Evolutionary conservation across 2,113 vertebrate species (phyloP).

Genomic region (Halcyon senegalensis): DNA sequence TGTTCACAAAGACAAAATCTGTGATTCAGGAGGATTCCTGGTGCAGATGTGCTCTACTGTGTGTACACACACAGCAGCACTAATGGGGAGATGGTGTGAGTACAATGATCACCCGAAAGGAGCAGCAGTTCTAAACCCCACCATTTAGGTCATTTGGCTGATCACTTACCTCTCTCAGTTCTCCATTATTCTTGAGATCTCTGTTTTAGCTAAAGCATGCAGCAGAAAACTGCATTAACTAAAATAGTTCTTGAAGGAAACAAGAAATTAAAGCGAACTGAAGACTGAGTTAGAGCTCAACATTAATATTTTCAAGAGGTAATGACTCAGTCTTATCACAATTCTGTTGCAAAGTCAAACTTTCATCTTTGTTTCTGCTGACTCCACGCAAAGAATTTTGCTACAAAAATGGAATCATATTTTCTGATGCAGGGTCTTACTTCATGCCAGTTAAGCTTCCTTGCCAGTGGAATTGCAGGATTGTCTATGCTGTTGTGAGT

Average conservation of each 20-base stretch:
- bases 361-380: conserved; percentile 30
- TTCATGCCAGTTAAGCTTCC: not conserved
- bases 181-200: not conserved
- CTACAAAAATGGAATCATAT: not conserved
- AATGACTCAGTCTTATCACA: not conserved
- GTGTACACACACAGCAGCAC: rapidly evolving
- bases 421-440: not conserved
- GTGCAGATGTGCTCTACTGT: not conserved
- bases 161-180: not conserved
- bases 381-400: not conserved
- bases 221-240: not conserved
- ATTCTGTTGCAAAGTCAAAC: not conserved
- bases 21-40: not conserved
- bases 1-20: not conserved
- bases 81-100: not conserved
- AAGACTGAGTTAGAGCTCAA: not conserved
- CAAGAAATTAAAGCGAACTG: not conserved
- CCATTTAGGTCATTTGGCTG: not conserved
- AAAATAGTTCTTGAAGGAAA: not conserved
- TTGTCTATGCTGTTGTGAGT: not conserved
- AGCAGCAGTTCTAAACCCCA: not conserved
- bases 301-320: conserved; percentile 34
- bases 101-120: not conserved
- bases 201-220: not conserved
- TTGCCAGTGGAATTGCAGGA: not conserved